A percentile compares a stretch with the other conserved stretches of the same genome.
Conservation (phyloP, 2,113 vertebrate genomes). For the Ptilorrhoa leucosticta region DNA sequence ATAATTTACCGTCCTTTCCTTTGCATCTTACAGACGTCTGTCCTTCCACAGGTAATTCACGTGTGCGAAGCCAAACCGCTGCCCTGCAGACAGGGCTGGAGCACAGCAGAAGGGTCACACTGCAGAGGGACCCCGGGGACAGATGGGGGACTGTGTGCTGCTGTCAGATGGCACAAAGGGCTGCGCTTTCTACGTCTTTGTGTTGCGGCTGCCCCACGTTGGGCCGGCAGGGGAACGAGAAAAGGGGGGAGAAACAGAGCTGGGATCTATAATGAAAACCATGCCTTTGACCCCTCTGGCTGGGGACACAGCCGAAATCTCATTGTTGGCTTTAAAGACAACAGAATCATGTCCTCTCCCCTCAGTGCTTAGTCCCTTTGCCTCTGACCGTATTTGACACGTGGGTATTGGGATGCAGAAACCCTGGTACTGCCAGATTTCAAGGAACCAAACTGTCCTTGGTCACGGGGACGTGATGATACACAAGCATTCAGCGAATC, state of each 20-base stretch:
- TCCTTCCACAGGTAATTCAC: not conserved
- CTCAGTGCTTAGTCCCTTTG: not conserved
- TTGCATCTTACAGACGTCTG: not conserved
- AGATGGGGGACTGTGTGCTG: not conserved
- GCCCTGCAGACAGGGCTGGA: not conserved
- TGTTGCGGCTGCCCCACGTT: not conserved
- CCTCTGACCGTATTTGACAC: not conserved
- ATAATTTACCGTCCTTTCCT: not conserved
- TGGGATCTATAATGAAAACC: not conserved
- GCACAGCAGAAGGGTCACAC: not conserved
- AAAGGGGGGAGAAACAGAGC: not conserved
- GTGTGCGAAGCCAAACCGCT: not conserved
- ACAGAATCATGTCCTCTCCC: rapidly evolving
- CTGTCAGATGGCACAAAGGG: not conserved
- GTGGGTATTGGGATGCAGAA: not conserved
- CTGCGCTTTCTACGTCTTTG: not conserved
- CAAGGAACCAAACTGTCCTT: not conserved
- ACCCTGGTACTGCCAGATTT: not conserved
- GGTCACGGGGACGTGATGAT: rapidly evolving
- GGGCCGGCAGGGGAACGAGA: not conserved
- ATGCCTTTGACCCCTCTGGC: not conserved
- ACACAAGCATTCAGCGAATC: not conserved
- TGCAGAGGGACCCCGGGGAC: not conserved
- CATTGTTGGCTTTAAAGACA: not conserved
- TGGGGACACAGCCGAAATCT: not conserved